phyloP scores from a whole-genome alignment of 1,140 invertebrate species.

The Hestina assimilis region DNA sequence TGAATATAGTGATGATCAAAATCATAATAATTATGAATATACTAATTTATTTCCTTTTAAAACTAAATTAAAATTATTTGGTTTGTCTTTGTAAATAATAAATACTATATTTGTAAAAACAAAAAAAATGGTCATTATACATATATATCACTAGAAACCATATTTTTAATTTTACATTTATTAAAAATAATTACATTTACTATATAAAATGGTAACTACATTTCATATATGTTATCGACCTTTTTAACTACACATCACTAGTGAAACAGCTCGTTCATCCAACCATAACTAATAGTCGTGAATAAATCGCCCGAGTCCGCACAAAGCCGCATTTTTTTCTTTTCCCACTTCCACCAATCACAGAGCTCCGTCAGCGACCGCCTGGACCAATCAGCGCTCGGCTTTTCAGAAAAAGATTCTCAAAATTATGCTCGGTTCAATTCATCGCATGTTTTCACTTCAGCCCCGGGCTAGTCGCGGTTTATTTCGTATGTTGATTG shows the following conservation, averaged over 20 bases:
- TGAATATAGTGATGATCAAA: too few relatives aligned
- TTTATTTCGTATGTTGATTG: slow-evolving; percentile 34
- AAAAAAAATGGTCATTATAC: too few relatives aligned
- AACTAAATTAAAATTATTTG: too few relatives aligned
- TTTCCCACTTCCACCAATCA: slow-evolving; percentile 51
- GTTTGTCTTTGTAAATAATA: too few relatives aligned
- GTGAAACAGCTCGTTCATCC: slow-evolving; percentile 41
- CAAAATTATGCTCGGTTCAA: slow-evolving; percentile 57
- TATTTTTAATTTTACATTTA: too few relatives aligned
- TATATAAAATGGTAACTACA: neutral
- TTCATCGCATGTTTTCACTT: slow-evolving; percentile 51
- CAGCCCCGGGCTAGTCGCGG: slow-evolving; percentile 46
- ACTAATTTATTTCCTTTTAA: too few relatives aligned
- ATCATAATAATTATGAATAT: too few relatives aligned
- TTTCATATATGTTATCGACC: slow-evolving; percentile 13
- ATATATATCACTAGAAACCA: too few relatives aligned
- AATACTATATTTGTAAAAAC: too few relatives aligned
- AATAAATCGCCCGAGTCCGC: slow-evolving; percentile 54
- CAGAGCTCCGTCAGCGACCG: slow-evolving; percentile 17
- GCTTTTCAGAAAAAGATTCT: slow-evolving; percentile 54
- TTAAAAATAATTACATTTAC: too few relatives aligned
- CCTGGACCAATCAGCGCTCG: slow-evolving; percentile 45
- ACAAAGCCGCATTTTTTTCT: slow-evolving; percentile 60
- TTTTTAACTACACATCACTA: slow-evolving; percentile 39
- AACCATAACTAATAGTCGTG: slow-evolving; percentile 73